A percentile compares a stretch with the other conserved stretches of the same genome.
phyloP scores from a whole-genome alignment of 2,888 invertebrate genomes.

The Lumbricus terrestris region DNA sequence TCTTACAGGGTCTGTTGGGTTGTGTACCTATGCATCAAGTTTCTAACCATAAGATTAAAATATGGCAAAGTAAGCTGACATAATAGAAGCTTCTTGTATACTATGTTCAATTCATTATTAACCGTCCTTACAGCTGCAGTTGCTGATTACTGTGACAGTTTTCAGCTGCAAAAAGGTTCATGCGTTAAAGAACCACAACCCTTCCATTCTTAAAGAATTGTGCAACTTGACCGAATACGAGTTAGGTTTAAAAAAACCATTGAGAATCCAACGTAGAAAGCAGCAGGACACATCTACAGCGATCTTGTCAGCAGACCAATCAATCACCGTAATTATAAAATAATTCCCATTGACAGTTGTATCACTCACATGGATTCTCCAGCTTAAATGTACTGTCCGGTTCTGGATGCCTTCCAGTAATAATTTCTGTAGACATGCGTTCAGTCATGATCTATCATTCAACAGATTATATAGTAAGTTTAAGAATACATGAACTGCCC shows the following conservation, averaged over 20 bases:
- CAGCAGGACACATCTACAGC: background rate
- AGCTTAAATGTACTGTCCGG: constrained; percentile 90
- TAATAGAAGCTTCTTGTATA: background rate
- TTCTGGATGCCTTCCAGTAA: constrained; percentile 89
- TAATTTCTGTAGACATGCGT: constrained; percentile 89
- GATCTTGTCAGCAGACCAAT: background rate
- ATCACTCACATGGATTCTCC: constrained; percentile 88
- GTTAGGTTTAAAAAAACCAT: background rate
- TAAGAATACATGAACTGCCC: background rate
- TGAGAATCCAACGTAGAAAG: background rate
- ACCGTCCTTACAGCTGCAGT: background rate
- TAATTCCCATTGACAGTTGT: background rate
- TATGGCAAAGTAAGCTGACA: background rate
- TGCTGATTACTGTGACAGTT: background rate
- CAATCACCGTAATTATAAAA: background rate
- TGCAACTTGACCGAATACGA: background rate
- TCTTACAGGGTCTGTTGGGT: background rate
- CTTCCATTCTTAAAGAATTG: background rate
- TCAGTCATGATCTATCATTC: constrained; percentile 82
- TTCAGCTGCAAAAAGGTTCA: background rate
- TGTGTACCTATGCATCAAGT: no score
- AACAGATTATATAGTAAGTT: background rate
- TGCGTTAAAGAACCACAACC: background rate
- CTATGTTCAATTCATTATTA: background rate
- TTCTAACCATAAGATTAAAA: background rate